Conservation (phyloP, 1,140 invertebrate species). For the Anthonomus grandis region DNA sequence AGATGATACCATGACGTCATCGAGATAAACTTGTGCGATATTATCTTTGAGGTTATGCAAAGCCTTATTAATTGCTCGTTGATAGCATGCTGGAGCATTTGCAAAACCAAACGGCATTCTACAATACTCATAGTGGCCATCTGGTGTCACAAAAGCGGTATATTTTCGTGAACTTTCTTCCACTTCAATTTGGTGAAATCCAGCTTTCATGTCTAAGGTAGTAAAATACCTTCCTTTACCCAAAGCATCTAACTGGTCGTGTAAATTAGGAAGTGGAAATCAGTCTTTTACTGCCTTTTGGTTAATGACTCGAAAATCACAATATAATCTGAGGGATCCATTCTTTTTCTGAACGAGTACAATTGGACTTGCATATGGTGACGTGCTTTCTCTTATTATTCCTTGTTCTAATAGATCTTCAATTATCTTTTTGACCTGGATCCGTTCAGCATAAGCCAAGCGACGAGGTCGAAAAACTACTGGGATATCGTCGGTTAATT, state of each 20-base stretch:
- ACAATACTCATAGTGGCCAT: slow-evolving; percentile 48
- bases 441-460: slow-evolving; percentile 7
- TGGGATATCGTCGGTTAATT: slow-evolving; percentile 4
- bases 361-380: slow-evolving; percentile 43
- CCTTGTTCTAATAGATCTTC: slow-evolving; percentile 35
- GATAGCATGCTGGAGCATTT: slow-evolving; percentile 49
- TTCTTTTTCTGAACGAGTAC: slow-evolving; percentile 46
- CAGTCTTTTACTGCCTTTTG: slow-evolving; percentile 38
- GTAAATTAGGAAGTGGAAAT: slow-evolving; percentile 50
- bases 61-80: slow-evolving; percentile 45
- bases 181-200: slow-evolving; percentile 36
- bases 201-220: slow-evolving; percentile 31
- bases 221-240: slow-evolving; percentile 32
- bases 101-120: slow-evolving; percentile 50
- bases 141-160: slow-evolving; percentile 34
- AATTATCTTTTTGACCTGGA: slow-evolving; percentile 8
- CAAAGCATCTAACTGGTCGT: slow-evolving; percentile 46
- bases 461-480: slow-evolving; percentile 13
- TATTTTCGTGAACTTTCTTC: slow-evolving; percentile 41
- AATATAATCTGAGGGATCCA: slow-evolving; percentile 37
- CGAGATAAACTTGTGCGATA: slow-evolving; percentile 28
- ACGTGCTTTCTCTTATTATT: slow-evolving; percentile 43
- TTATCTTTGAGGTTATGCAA: slow-evolving; percentile 31
- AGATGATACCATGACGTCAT: slow-evolving; percentile 35
- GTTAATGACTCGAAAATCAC: slow-evolving; percentile 46